Evolutionary conservation across 2,113 vertebrate genomes (phyloP).

Genomic region (Eolophus roseicapilla): DNA sequence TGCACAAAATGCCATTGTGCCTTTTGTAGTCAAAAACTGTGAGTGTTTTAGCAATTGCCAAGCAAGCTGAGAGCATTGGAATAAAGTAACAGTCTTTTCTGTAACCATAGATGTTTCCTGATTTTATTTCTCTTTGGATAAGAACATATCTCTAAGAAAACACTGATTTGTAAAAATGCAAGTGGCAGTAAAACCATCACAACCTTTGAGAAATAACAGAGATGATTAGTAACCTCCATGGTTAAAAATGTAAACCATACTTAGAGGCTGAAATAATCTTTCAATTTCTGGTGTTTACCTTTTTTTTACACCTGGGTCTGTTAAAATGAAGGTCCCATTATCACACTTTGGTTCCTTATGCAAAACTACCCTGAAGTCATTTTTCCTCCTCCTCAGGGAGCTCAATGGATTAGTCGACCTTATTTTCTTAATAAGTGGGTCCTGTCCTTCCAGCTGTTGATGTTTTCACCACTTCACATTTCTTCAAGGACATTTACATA

Average conservation of each 20-base stretch:
- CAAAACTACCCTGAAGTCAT: background rate
- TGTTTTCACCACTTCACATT: background rate
- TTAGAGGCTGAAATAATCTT: background rate
- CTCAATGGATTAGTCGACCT: background rate
- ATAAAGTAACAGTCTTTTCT: background rate
- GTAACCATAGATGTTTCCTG: background rate
- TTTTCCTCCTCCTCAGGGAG: background rate
- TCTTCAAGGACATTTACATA: slow-evolving; percentile 34
- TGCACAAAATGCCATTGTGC: background rate
- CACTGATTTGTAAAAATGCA: background rate
- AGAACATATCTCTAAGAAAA: background rate
- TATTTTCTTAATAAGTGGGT: background rate
- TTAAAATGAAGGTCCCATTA: background rate
- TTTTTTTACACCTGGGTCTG: background rate
- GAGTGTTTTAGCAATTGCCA: background rate
- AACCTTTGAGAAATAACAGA: background rate
- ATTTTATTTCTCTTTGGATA: background rate
- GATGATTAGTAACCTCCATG: background rate
- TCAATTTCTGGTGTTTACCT: background rate
- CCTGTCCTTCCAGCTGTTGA: background rate
- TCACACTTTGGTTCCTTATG: background rate
- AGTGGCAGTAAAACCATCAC: background rate
- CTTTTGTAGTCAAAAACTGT: background rate
- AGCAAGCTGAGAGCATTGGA: background rate
- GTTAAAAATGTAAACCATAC: background rate